phyloP scores from a whole-genome alignment of 2,797 vertebrate species.

The Xerus rutilus region DNA sequence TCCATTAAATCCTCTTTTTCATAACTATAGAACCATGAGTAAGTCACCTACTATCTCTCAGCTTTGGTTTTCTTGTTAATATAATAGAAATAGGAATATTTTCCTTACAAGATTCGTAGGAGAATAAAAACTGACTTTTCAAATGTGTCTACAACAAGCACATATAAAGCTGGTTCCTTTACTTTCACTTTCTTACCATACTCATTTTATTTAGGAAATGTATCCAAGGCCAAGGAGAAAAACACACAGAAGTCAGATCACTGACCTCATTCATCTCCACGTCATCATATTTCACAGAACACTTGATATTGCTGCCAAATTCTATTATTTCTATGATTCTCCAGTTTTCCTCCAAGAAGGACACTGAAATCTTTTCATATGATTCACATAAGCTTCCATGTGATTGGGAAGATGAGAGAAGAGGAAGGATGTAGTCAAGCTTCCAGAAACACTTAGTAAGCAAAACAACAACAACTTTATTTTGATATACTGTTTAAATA shows the following conservation, averaged over 20 bases:
- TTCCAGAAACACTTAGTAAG: conserved; percentile 29
- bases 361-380: not conserved
- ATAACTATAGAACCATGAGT: not conserved
- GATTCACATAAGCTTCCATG: not conserved
- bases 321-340: not conserved
- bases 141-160: not conserved
- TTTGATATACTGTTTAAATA: not conserved
- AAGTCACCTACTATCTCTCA: not conserved
- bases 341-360: not conserved
- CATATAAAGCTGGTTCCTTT: not conserved
- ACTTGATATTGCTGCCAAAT: not conserved
- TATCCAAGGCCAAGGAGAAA: not conserved
- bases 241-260: not conserved
- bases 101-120: not conserved
- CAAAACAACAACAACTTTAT: not conserved
- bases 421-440: rapidly evolving
- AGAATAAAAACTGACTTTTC: not conserved
- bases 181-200: not conserved
- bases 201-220: not conserved
- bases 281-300: not conserved
- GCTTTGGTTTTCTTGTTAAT: not conserved
- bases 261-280: not conserved
- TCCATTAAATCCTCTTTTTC: not conserved
- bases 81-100: not conserved
- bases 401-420: not conserved